Evolutionary conservation across 2,888 invertebrate species (phyloP).

Genomic region (Cremastinae sp.): DNA sequence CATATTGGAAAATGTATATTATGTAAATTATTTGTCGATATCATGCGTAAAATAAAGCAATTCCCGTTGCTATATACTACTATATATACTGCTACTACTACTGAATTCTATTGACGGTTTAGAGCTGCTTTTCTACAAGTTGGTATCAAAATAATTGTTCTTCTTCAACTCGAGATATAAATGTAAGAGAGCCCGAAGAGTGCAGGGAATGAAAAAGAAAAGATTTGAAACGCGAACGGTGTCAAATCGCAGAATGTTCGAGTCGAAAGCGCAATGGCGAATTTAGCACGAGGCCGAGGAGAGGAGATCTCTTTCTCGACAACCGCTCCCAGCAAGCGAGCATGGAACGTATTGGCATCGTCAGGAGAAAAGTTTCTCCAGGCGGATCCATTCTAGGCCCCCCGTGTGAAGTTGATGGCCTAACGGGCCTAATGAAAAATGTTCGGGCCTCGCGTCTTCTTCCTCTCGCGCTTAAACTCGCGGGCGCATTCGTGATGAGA

Average conservation of each 20-base stretch:
- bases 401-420: constrained; percentile 38
- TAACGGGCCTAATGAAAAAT: constrained; percentile 58
- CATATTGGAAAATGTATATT: too few relatives aligned
- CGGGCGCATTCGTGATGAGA: constrained; percentile 8
- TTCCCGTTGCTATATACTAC: too few relatives aligned
- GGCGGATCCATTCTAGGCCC: constrained; percentile 42
- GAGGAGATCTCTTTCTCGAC: constrained; percentile 37
- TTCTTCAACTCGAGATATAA: too few relatives aligned
- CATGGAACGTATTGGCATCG: constrained; percentile 40
- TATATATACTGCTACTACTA: too few relatives aligned
- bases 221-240: constrained; percentile 44
- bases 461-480: constrained; percentile 16
- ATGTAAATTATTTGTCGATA: too few relatives aligned
- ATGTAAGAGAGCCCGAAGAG: too few relatives aligned
- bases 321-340: constrained; percentile 55
- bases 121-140: too few relatives aligned
- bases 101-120: too few relatives aligned
- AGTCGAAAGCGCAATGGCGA: constrained; percentile 62
- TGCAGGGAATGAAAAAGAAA: too few relatives aligned
- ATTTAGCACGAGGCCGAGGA: constrained; percentile 59
- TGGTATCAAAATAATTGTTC: too few relatives aligned
- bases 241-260: constrained; percentile 62
- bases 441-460: constrained; percentile 24
- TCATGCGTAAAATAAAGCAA: too few relatives aligned
- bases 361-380: constrained; percentile 9